phyloP scores from a whole-genome alignment of 2,797 vertebrate genomes.

The Cacajao melanocephalus region DNA sequence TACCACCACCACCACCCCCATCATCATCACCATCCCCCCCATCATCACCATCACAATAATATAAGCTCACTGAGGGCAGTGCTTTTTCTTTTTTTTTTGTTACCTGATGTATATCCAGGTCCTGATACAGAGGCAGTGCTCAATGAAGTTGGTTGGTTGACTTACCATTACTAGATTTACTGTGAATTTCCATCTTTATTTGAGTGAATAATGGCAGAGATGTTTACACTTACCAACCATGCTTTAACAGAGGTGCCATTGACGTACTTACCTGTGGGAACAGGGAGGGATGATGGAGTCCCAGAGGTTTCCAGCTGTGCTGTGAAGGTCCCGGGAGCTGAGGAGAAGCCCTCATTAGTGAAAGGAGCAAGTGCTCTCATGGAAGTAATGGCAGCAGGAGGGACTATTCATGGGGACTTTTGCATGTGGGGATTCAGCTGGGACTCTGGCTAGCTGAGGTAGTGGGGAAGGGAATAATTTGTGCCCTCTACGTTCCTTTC shows the following conservation, averaged over 20 bases:
- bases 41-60: not conserved
- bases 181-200: not conserved
- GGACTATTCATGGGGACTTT: not conserved
- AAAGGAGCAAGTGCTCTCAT: not conserved
- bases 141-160: not conserved
- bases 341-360: not conserved
- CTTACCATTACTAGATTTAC: not conserved
- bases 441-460: not conserved
- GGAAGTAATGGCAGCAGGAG: not conserved
- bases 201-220: not conserved
- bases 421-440: not conserved
- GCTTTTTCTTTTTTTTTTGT: not conserved
- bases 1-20: not conserved
- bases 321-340: not conserved
- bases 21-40: accelerated
- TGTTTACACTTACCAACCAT: not conserved
- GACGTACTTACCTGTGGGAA: not conserved
- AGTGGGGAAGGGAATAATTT: not conserved
- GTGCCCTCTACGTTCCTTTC: not conserved
- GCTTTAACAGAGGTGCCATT: not conserved
- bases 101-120: not conserved
- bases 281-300: not conserved
- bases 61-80: not conserved
- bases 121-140: not conserved
- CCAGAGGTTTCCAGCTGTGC: not conserved